Base-by-base conservation (phyloP, 2,888 invertebrate genomes). In the Nomada lathburiana region DNA sequence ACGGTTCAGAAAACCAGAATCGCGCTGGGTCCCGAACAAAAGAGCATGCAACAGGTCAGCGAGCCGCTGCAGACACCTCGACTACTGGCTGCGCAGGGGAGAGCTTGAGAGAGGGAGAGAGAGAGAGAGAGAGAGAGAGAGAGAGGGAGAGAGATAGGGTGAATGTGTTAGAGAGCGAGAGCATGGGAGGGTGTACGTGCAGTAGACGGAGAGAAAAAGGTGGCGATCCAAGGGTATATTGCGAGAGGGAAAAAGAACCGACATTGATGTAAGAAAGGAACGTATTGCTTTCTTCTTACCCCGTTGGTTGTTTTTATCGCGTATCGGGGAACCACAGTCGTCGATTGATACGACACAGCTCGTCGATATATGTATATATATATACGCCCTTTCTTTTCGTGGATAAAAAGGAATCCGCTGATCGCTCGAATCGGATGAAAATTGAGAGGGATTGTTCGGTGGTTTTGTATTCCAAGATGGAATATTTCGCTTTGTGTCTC, bases 21-120 rank as follows among this genome's bases (percentile, higher is more conserved):
- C 79, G 76, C 76, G 80, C 84, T 73, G 36, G 65, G 83, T 88
- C 85, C 87, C 86, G 89, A 88, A 90, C 90, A 91, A 91, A 91
- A 91, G 91, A 90, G 89, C 89, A 90, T 86, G 91, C 91, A 92
- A 92, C 91, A 92, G 91, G 91, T 92, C 91, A 92, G 91, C 85
- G 84, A 71, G 84, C 79, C 80, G 83, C 83, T 82, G 77, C 80
- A 80, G 85, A 86, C 88, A 89, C 83, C 86, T 85, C 84, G 73
- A 74, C 79, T 80, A 42, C 69, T 57, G 72, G 65, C 71, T 73
- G 71, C 64, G 62, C 71, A 53, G 47, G 36, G 18, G 53, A 57
- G 69, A 50, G 11, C 18, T 60, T 62, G 71, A 70, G 20, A 29
- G 50, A 67, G 69, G 59, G 65, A 57, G 59, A 62, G 53, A 67